Conservation (phyloP, 64 coral and sea anemone genomes). For the Exaiptasia diaphana region DNA sequence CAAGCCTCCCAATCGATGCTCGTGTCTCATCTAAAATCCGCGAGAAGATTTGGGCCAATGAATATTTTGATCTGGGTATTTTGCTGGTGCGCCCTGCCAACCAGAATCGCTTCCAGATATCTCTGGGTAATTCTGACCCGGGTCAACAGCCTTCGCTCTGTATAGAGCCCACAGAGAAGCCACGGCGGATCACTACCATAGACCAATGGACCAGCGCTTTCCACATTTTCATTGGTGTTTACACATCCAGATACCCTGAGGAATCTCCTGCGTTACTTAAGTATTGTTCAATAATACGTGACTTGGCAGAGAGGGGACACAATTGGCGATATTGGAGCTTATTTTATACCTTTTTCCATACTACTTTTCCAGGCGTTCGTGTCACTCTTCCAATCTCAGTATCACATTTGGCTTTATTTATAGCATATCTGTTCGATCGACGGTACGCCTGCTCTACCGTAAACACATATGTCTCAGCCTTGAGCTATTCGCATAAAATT, state of each 20-base stretch:
- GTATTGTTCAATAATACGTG: slow-evolving; percentile 9
- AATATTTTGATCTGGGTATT: slow-evolving; percentile 1
- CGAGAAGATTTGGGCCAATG: background rate
- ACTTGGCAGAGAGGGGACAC: slow-evolving; percentile 41
- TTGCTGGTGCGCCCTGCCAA: background rate
- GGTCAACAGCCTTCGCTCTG: background rate
- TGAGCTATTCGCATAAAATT: slow-evolving; percentile 39
- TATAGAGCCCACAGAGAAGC: slow-evolving; percentile 15
- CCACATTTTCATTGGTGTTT: slow-evolving; percentile 38
- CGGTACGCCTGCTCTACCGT: slow-evolving; percentile 41
- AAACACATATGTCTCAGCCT: slow-evolving; percentile 37
- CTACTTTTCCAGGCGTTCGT: background rate
- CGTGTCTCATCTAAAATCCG: background rate
- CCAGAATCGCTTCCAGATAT: background rate
- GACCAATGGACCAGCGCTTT: slow-evolving; percentile 30
- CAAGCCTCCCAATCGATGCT: slow-evolving; percentile 5
- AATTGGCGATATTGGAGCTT: slow-evolving; percentile 35
- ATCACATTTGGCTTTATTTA: background rate
- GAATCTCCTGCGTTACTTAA: slow-evolving; percentile 22
- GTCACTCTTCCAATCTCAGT: slow-evolving; percentile 1
- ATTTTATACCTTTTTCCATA: slow-evolving; percentile 36
- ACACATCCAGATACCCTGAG: slow-evolving; percentile 22
- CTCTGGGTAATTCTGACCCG: background rate
- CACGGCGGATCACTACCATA: slow-evolving; percentile 3
- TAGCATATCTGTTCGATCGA: background rate